Evolutionary conservation across 2,113 vertebrate genomes (phyloP), one percentile per base, ranked within the genome.

Genomic region (Raja brachyura): DNA sequence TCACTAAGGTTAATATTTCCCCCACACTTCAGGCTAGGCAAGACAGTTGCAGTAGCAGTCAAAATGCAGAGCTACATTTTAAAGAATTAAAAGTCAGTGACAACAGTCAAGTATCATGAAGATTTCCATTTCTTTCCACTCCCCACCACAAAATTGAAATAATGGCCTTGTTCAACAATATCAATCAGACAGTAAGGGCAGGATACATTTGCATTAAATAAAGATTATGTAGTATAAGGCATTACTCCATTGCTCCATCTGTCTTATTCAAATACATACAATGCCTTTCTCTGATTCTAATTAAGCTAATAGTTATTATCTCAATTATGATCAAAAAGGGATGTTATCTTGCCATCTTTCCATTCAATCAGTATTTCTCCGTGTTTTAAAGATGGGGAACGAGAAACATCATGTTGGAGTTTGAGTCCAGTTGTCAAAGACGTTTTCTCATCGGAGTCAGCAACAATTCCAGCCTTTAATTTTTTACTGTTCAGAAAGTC

Each of bases 331-430:
- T 97, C 97, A 59, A 98, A 98, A 74, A 98, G 96, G 5, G 97
- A 97, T 0, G 97, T 98, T 83, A 98, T 94, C 0, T 96, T 97
- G 31, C 97, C 97, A 0, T 98, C 97, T 93, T 98, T 98, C 97
- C 96, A 98, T 94, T 97, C 96, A 0, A 98, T 97, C 77, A 97
- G 95, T 94, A 97, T 98, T 94, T 98, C 97, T 61, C 97, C 97
- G 0, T 48, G 96, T 63, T 95, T 96, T 56, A 96, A 93, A 25
- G 95, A 94, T 54, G 97, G 95, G 16, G 97, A 95, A n/a, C 93
- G 94, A 78, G 96, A 95, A 0, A 96, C 95, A n/a, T 93, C 68
- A 25, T 92, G 90, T 54, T 92, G 90, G 31, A 74, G 39, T 54
- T 92, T 92, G 31, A 54, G 68, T 73, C 90, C 68, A 18, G 66